phyloP scores from a whole-genome alignment of 2,888 invertebrate species.

The Acleris sparsana region DNA sequence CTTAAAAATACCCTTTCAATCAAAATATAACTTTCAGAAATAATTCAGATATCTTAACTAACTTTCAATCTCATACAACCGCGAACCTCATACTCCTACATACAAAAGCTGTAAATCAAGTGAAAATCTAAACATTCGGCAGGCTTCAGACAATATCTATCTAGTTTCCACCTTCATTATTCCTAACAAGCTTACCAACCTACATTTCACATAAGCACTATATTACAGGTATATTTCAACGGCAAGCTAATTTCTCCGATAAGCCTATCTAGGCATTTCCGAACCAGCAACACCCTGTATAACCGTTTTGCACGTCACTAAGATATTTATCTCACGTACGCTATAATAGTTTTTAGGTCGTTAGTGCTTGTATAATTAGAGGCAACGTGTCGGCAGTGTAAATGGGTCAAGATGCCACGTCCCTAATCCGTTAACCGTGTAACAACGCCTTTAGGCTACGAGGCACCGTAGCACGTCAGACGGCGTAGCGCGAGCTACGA shows the following conservation, averaged over 20 bases:
- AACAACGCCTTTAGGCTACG: constrained; percentile 64
- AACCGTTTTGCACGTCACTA: constrained; percentile 27
- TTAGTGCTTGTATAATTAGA: constrained; percentile 62
- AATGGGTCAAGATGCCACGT: constrained; percentile 70
- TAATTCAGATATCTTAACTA: too few relatives aligned
- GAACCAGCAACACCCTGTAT: constrained; percentile 4
- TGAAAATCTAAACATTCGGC: too few relatives aligned
- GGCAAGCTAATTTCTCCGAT: constrained; percentile 19
- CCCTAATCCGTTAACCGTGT: constrained; percentile 61
- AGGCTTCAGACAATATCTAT: too few relatives aligned
- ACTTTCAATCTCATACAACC: too few relatives aligned
- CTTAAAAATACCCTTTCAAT: too few relatives aligned
- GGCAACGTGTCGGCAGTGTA: constrained; percentile 58
- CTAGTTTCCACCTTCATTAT: not conserved
- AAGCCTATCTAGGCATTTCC: constrained; percentile 17
- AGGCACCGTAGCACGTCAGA: constrained; percentile 40
- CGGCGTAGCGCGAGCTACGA: constrained; percentile 43
- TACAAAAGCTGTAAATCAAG: too few relatives aligned
- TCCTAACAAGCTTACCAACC: not conserved
- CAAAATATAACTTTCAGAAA: too few relatives aligned
- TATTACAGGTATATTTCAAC: not conserved
- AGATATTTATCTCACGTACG: constrained; percentile 37
- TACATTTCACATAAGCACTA: not conserved
- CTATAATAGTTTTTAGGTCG: constrained; percentile 51
- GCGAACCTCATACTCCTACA: too few relatives aligned